These are phyloP conservation scores for Drosophila parabipectinata DNA, from an alignment of 1,140 invertebrate genomes.

Conservation along the genomic window DNA sequence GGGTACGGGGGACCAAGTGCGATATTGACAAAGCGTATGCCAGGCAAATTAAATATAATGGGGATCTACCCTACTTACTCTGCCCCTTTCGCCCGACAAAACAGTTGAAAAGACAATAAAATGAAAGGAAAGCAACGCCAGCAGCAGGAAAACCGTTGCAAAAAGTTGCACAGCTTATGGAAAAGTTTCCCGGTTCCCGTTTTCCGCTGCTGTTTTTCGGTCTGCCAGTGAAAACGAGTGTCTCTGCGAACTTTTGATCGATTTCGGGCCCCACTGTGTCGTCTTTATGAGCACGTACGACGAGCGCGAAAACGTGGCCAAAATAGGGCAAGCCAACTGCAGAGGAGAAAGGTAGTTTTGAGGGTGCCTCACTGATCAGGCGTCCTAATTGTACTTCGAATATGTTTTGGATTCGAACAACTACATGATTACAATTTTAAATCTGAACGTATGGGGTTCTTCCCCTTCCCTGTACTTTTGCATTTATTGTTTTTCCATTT, in stretches of 20 bases:
- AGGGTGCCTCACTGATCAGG: background rate
- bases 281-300: conserved; percentile 61
- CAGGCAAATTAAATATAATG: conserved; percentile 77
- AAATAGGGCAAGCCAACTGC: conserved; percentile 7
- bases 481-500: conserved; percentile 28
- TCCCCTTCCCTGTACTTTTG: background rate
- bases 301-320: conserved; percentile 30
- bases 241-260: conserved; percentile 62
- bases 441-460: too few relatives aligned
- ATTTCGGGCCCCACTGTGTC: conserved; percentile 51
- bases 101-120: conserved; percentile 58
- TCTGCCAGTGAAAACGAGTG: conserved; percentile 26
- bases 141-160: conserved; percentile 36
- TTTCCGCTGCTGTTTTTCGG: conserved; percentile 3
- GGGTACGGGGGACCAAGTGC: conserved; percentile 30
- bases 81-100: conserved; percentile 31
- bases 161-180: conserved; percentile 62
- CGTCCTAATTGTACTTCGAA: background rate
- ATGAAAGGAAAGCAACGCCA: conserved; percentile 24
- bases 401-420: background rate
- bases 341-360: background rate
- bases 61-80: conserved; percentile 42
- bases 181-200: conserved; percentile 44
- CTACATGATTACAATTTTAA: background rate
- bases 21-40: conserved; percentile 79